phyloP scores from a whole-genome alignment of 2,113 vertebrate species.

The Emydocephalus ijimae region DNA sequence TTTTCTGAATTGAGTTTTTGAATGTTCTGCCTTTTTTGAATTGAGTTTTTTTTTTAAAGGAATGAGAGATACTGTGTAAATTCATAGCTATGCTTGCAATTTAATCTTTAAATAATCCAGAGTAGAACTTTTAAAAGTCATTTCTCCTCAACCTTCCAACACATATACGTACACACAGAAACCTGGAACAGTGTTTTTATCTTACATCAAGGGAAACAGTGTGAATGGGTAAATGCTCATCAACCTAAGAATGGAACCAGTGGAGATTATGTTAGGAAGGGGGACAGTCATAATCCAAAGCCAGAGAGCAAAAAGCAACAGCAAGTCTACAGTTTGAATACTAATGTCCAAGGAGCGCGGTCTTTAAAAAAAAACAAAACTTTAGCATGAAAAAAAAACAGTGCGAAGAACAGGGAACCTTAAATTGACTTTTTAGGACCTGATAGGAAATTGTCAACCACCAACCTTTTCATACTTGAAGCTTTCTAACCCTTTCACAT shows the following conservation, averaged over 20 bases:
- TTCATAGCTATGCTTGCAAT: not conserved
- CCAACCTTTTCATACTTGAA: not conserved
- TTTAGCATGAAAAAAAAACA: not conserved
- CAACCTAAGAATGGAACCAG: not conserved
- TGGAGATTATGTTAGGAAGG: not conserved
- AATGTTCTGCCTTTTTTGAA: not conserved
- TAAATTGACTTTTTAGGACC: not conserved
- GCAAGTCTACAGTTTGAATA: not conserved
- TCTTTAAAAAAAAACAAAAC: not conserved
- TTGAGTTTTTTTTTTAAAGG: not conserved
- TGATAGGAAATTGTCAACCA: not conserved
- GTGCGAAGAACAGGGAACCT: not conserved
- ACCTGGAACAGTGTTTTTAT: not conserved
- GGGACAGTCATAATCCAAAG: not conserved
- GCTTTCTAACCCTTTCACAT: not conserved
- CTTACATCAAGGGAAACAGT: not conserved
- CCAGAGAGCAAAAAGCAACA: not conserved
- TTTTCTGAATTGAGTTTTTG: too few relatives aligned
- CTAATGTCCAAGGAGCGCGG: not conserved
- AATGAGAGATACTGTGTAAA: not conserved
- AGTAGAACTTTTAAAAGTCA: not conserved
- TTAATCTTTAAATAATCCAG: constrained; percentile 4
- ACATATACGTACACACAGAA: not conserved
- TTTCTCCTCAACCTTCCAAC: too few relatives aligned
- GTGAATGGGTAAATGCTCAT: not conserved